These are phyloP conservation scores for Tortricodes alternella DNA, from an alignment of 2,888 invertebrate species.

Conservation along the genomic window DNA sequence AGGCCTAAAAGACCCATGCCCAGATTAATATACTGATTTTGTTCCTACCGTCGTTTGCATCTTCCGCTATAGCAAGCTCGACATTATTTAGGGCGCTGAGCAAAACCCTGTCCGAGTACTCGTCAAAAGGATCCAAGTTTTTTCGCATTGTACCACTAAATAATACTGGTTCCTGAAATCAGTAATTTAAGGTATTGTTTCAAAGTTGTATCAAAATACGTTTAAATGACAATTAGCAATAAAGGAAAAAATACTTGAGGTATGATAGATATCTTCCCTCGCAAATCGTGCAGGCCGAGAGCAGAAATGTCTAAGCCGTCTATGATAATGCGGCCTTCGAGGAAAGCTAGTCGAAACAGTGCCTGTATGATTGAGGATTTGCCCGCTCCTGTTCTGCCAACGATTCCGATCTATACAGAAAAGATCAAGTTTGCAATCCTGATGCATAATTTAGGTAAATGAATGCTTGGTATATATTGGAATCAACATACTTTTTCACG, in stretches of 20 bases:
- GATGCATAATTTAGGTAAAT: too few species aligned
- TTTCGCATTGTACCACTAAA: conserved; percentile 93
- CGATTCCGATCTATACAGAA: conserved; percentile 86
- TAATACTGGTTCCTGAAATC: conserved; percentile 89
- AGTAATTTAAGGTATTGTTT: too few species aligned
- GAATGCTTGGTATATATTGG: too few species aligned
- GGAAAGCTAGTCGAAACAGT: conserved; percentile 85
- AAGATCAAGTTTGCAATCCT: too few species aligned
- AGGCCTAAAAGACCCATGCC: too few species aligned
- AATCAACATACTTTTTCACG: conserved; percentile 68
- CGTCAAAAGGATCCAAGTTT: conserved; percentile 90
- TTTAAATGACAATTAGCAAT: background rate
- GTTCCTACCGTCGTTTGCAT: conserved; percentile 47
- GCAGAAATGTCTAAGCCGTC: conserved; percentile 84
- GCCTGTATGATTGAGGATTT: conserved; percentile 88
- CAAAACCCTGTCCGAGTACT: conserved; percentile 87
- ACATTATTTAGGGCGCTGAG: conserved; percentile 91
- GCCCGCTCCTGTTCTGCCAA: conserved; percentile 86
- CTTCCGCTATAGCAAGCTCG: conserved; percentile 59
- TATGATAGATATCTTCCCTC: conserved; percentile 85
- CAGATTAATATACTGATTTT: too few species aligned
- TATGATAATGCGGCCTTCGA: conserved; percentile 86
- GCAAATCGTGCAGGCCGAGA: conserved; percentile 83
- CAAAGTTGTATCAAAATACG: too few species aligned
- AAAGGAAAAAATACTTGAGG: conserved; percentile 69